phyloP scores from a whole-genome alignment of 2,888 invertebrate species.

The Lasioglossum calceatum region DNA sequence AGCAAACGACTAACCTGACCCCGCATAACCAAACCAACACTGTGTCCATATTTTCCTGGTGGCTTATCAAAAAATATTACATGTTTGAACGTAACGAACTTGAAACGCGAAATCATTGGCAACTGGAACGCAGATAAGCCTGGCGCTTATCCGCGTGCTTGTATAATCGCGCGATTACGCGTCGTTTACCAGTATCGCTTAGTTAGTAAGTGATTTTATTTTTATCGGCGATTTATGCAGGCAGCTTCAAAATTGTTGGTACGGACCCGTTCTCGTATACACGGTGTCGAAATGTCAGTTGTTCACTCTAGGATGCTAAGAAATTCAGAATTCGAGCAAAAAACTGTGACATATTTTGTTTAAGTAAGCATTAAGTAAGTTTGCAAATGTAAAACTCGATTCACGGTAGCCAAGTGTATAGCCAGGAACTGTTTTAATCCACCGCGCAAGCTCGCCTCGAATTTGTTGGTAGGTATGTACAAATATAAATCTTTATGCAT shows the following conservation, averaged over 20 bases:
- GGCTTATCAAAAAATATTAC: conserved; percentile 46
- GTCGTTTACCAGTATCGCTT: conserved; percentile 1
- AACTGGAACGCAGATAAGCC: conserved; percentile 44
- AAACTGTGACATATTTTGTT: background rate
- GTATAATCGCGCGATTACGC: conserved; percentile 11
- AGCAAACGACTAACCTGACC: conserved; percentile 22
- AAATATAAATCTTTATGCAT: no score
- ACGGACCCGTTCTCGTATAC: background rate
- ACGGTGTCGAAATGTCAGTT: background rate
- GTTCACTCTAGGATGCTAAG: background rate
- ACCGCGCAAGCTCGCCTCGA: background rate
- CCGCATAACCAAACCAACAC: conserved; percentile 21
- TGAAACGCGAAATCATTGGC: conserved; percentile 40
- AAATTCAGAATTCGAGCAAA: background rate
- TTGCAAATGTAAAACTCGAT: background rate
- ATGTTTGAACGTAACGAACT: conserved; percentile 23
- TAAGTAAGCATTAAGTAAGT: background rate
- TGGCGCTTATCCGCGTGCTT: conserved; percentile 24
- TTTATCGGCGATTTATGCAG: background rate
- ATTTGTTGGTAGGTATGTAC: background rate
- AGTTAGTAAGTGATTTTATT: background rate
- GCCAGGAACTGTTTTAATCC: background rate
- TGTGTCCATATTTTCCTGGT: conserved; percentile 16
- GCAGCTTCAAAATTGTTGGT: background rate
- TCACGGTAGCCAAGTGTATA: background rate